Percentiles rank a stretch among this genome's conserved stretches.
These are phyloP conservation scores for Galeopterus variegatus DNA, from an alignment of 2,113 vertebrate species.

Conservation along the genomic window DNA sequence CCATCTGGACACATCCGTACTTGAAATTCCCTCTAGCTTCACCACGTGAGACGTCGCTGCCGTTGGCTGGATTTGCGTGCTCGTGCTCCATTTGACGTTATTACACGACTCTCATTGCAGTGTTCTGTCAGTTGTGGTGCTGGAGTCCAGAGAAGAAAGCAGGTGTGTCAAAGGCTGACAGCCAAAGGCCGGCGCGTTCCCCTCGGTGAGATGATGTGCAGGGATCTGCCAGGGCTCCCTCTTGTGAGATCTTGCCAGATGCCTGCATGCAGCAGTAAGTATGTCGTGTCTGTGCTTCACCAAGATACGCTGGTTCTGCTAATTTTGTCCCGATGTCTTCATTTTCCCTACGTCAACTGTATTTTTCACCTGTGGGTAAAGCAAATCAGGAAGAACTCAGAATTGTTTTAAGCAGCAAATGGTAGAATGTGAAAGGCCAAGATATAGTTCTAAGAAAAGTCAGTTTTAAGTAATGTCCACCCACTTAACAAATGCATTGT, in stretches of 20 bases:
- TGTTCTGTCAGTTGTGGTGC: conserved; percentile 95
- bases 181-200: conserved; percentile 89
- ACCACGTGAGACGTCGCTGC: no score
- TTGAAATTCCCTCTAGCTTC: no score
- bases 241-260: conserved; percentile 92
- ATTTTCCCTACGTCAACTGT: neutral
- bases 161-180: conserved; percentile 90
- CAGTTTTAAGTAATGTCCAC: neutral
- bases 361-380: neutral
- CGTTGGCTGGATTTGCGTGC: no score
- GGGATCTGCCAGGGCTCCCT: conserved; percentile 86
- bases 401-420: no score
- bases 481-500: neutral
- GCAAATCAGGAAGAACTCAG: neutral
- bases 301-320: neutral
- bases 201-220: conserved; percentile 88
- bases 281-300: neutral
- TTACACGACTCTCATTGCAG: conserved; percentile 82
- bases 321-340: neutral
- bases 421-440: neutral
- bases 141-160: conserved; percentile 92
- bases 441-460: neutral
- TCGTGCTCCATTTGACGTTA: neutral
- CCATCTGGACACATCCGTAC: no score
- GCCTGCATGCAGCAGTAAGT: conserved; percentile 94